Evolutionary conservation across 2,797 vertebrate species (phyloP).

Genomic region (Pipistrellus kuhlii): DNA sequence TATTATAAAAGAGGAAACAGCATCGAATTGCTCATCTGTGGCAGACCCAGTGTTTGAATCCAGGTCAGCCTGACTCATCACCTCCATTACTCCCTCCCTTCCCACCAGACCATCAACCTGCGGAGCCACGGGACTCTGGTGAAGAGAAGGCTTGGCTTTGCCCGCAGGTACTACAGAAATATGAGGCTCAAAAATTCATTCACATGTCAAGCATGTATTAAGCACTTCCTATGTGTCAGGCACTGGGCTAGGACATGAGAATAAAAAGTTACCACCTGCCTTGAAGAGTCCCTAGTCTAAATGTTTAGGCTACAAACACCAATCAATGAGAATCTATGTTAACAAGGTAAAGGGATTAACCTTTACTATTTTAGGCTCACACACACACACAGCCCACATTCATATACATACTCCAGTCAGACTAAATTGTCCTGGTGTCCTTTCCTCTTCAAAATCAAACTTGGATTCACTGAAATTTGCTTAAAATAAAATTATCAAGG

Average conservation of each 20-base stretch:
- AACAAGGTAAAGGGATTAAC: background rate
- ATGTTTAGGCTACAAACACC: background rate
- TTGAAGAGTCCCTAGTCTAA: background rate
- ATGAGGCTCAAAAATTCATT: background rate
- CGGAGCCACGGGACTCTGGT: background rate
- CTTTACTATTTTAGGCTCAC: background rate
- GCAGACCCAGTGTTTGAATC: background rate
- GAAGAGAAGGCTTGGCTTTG: background rate
- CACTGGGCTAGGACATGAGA: background rate
- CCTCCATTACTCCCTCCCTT: background rate
- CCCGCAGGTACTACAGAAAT: background rate
- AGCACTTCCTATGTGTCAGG: background rate
- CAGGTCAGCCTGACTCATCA: background rate
- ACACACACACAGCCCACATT: background rate
- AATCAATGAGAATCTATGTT: background rate
- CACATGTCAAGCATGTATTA: background rate
- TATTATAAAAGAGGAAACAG: background rate
- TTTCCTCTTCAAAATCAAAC: background rate
- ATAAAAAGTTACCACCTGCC: background rate
- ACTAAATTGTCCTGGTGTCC: background rate
- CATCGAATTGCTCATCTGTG: background rate
- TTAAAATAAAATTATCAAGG: conserved; percentile 2
- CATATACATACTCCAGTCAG: background rate
- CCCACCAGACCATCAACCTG: rapidly evolving
- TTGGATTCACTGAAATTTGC: background rate